A percentile compares a stretch with the other conserved stretches of the same genome.
Conservation (phyloP, 2,888 invertebrate genomes). For the Exocentrus adspersus region DNA sequence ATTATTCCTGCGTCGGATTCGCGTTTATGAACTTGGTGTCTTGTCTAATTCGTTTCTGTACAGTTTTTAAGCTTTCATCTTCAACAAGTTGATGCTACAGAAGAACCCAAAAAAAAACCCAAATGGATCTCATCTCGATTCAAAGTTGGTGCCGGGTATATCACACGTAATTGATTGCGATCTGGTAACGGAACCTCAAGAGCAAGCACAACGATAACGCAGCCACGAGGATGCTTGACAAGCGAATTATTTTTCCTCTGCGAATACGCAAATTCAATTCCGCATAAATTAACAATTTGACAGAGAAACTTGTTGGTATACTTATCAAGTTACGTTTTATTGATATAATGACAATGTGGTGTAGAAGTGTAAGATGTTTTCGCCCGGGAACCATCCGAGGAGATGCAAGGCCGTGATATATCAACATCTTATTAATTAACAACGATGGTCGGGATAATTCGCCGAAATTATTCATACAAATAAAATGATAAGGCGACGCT, state of each 20-base stretch:
- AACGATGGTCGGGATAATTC: conserved; percentile 48
- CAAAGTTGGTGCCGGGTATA: not conserved
- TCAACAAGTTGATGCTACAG: no score
- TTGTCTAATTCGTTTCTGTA: no score
- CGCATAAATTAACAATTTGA: conserved; percentile 28
- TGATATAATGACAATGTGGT: conserved; percentile 45
- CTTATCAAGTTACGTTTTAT: conserved; percentile 41
- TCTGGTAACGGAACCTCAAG: conserved; percentile 17
- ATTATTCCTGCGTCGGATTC: conserved; percentile 22
- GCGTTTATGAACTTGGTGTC: no score
- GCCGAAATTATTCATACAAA: conserved; percentile 49
- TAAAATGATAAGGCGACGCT: conserved; percentile 42
- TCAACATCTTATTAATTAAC: conserved; percentile 54
- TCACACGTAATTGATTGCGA: conserved; percentile 15
- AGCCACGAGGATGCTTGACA: not conserved
- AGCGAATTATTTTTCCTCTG: conserved; percentile 16
- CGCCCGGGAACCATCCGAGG: conserved; percentile 37
- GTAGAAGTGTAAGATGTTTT: conserved; percentile 39
- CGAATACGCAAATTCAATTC: conserved; percentile 19
- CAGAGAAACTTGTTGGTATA: conserved; percentile 37
- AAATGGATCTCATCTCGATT: not conserved
- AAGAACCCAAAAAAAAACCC: no score
- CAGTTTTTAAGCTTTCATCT: no score
- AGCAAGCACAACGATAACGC: not conserved
- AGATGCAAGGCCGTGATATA: conserved; percentile 49